Conservation (phyloP, 1,140 invertebrate genomes). For the Hormaphis cornu region DNA sequence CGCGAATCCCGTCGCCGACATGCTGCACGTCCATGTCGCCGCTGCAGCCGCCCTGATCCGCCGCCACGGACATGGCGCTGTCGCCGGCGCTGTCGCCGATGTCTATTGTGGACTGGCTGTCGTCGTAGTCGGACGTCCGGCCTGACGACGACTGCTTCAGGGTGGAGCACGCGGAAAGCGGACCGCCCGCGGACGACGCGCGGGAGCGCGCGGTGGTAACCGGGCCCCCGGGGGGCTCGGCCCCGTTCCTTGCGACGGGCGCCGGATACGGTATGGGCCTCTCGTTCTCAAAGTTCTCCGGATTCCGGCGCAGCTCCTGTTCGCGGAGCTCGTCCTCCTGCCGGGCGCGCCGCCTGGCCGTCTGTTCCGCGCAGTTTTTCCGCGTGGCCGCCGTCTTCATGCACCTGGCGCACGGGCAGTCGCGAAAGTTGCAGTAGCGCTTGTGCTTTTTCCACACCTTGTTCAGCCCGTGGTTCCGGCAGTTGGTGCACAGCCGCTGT, state of each 20-base stretch:
- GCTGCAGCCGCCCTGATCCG: neutral
- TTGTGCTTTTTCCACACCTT: slow-evolving; percentile 29
- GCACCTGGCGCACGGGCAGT: slow-evolving; percentile 14
- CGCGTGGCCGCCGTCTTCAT: slow-evolving; percentile 24
- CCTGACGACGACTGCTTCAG: neutral
- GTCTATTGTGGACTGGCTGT: slow-evolving; percentile 2
- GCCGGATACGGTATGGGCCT: slow-evolving; percentile 3
- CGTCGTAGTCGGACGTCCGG: slow-evolving; percentile 9
- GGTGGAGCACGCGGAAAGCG: neutral
- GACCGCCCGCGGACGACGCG: neutral
- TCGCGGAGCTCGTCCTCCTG: slow-evolving; percentile 26
- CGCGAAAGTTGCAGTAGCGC: slow-evolving; percentile 17
- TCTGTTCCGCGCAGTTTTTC: slow-evolving; percentile 23
- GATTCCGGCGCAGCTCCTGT: slow-evolving; percentile 21
- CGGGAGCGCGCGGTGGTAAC: neutral
- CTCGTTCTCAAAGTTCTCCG: slow-evolving; percentile 1
- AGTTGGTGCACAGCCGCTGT: slow-evolving; percentile 16
- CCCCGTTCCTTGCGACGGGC: neutral
- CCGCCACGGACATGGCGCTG: too few species aligned
- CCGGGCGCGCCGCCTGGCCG: slow-evolving; percentile 5
- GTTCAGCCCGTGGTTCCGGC: slow-evolving; percentile 4
- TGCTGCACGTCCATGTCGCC: neutral
- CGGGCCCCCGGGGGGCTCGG: neutral
- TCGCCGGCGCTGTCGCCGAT: neutral
- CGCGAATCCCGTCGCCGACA: neutral